Evolutionary conservation across 2,888 invertebrate species (phyloP).

Genomic region (Drosophila affinis): DNA sequence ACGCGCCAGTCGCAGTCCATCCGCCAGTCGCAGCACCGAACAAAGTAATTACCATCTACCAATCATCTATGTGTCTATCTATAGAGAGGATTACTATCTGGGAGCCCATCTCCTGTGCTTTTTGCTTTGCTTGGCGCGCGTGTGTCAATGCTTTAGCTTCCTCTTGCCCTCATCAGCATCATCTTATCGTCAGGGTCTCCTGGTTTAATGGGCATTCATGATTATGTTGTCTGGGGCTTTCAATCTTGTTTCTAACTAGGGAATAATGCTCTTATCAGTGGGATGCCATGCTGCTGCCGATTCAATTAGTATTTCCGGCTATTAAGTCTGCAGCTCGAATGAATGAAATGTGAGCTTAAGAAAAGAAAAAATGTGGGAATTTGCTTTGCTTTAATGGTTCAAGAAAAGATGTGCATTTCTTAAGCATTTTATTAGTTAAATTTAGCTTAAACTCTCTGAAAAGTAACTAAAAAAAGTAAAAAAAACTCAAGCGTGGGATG

Average conservation of each 20-base stretch:
- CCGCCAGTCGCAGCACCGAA: slow-evolving; percentile 80
- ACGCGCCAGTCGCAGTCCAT: slow-evolving; percentile 82
- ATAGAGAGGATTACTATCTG: background rate
- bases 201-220: slow-evolving; percentile 5
- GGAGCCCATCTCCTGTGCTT: background rate
- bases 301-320: slow-evolving; percentile 13
- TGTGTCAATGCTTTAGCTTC: slow-evolving; percentile 30
- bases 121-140: slow-evolving; percentile 23
- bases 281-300: background rate
- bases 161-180: slow-evolving; percentile 27
- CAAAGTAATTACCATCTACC: slow-evolving; percentile 77
- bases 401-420: background rate
- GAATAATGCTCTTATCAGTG: background rate
- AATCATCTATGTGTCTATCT: background rate
- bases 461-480: background rate
- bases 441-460: background rate
- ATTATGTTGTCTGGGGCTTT: slow-evolving; percentile 14
- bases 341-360: background rate
- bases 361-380: background rate
- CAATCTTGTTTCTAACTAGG: slow-evolving; percentile 9
- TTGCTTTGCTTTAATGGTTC: background rate
- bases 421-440: background rate
- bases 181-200: slow-evolving; percentile 31
- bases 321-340: background rate
- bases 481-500: no score